Conservation (phyloP, 2,888 invertebrate genomes). For the Eupeodes luniger region DNA sequence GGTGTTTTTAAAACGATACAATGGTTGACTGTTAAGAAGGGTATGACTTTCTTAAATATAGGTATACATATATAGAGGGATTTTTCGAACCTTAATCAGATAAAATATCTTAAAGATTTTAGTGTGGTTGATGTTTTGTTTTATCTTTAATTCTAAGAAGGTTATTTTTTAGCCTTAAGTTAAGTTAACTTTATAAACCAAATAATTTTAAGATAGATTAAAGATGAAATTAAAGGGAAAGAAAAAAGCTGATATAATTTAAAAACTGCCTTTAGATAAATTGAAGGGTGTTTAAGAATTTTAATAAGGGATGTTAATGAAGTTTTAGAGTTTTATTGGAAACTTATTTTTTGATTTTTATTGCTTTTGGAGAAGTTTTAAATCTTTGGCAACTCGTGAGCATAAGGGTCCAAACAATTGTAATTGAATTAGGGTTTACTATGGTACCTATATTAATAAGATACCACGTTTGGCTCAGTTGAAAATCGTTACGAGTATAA, state of each 20-base stretch:
- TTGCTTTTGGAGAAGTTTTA: too few relatives aligned
- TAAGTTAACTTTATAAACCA: background rate
- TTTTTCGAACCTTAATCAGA: conserved; percentile 26
- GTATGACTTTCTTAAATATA: conserved; percentile 20
- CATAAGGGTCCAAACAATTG: too few relatives aligned
- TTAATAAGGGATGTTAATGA: too few relatives aligned
- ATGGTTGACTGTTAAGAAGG: conserved; percentile 34
- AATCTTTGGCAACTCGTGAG: too few relatives aligned
- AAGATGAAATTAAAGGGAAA: background rate
- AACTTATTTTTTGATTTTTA: too few relatives aligned
- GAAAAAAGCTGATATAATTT: background rate
- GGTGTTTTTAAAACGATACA: background rate
- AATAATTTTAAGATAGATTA: background rate
- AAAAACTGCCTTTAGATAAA: background rate
- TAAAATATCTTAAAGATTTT: conserved; percentile 11
- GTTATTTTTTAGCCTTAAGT: background rate
- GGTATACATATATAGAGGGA: background rate
- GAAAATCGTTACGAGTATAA: too few relatives aligned
- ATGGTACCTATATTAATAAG: too few relatives aligned
- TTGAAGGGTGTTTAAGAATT: background rate
- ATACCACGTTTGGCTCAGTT: too few relatives aligned
- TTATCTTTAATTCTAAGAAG: background rate
- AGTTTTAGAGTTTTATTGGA: too few relatives aligned
- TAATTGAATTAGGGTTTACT: too few relatives aligned
- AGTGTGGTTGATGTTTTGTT: background rate